A percentile compares a stretch with the other conserved stretches of the same genome.
phyloP scores from a whole-genome alignment of 23 tunicate species.

The Trididemnum clinides region DNA sequence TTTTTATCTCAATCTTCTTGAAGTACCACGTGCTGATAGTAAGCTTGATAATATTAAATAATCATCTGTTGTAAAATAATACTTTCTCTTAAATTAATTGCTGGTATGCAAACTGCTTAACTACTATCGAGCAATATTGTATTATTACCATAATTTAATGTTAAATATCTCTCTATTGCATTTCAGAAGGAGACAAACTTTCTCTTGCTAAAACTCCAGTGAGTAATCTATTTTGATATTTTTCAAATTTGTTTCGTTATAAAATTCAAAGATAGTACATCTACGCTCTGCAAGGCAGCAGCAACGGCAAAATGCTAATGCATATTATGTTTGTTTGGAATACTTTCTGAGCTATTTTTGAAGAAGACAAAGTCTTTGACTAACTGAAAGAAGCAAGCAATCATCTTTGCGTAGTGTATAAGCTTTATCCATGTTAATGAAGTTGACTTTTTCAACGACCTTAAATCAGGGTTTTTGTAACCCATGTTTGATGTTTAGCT shows the following conservation, averaged over 20 bases:
- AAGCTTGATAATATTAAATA: no score
- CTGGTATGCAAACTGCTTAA: no score
- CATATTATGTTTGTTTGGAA: no score
- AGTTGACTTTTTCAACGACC: background rate
- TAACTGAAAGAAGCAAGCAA: background rate
- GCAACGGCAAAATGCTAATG: no score
- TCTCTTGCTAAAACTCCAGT: constrained; percentile 74
- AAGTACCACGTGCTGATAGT: background rate
- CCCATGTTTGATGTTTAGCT: constrained; percentile 26
- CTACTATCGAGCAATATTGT: no score
- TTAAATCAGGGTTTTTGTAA: background rate
- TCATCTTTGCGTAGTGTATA: background rate
- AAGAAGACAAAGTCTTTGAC: background rate
- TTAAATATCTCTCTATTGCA: background rate
- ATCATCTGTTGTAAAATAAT: no score
- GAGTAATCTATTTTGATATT: background rate
- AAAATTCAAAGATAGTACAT: no score
- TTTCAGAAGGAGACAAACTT: constrained; percentile 9
- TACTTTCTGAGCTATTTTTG: no score
- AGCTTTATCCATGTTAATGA: background rate
- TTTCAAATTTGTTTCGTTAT: background rate
- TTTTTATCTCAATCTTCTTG: constrained; percentile 64
- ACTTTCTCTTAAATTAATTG: no score
- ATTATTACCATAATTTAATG: no score
- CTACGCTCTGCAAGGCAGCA: no score